These are phyloP conservation scores for Pinctada fucata DNA, from an alignment of 2,888 invertebrate genomes.

Conservation along the genomic window DNA sequence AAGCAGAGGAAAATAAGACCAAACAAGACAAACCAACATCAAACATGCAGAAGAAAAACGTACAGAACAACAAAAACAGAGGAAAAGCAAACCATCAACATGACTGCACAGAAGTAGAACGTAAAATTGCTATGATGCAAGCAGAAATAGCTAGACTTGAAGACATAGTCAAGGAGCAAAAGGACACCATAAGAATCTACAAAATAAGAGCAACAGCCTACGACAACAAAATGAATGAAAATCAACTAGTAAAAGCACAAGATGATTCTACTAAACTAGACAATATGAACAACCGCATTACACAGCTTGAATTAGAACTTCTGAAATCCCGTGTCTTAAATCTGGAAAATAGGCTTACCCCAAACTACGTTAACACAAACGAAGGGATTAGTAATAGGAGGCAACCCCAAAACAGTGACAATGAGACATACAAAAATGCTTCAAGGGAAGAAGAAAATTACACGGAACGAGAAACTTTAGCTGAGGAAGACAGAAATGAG, in stretches of 20 bases:
- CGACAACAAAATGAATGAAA: neutral
- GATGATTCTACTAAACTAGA: neutral
- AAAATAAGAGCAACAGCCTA: neutral
- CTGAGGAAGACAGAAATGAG: neutral
- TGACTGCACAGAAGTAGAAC: neutral
- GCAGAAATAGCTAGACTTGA: neutral
- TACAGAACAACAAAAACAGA: neutral
- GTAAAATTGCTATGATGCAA: neutral
- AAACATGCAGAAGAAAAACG: neutral
- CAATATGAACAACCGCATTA: neutral
- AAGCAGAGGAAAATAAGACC: neutral
- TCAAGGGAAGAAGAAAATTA: neutral
- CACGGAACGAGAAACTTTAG: neutral
- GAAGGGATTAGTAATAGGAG: too few species aligned
- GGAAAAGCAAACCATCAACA: neutral
- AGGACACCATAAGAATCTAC: neutral
- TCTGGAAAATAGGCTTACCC: neutral
- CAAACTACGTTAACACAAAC: too few species aligned
- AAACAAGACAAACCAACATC: neutral
- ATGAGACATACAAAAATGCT: neutral
- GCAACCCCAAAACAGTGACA: neutral
- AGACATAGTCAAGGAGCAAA: neutral
- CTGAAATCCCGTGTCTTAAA: neutral
- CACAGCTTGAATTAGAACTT: neutral
- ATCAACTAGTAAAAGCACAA: too few species aligned